phyloP scores from a whole-genome alignment of 2,888 invertebrate species.

The Caenorhabditis macrosperma region DNA sequence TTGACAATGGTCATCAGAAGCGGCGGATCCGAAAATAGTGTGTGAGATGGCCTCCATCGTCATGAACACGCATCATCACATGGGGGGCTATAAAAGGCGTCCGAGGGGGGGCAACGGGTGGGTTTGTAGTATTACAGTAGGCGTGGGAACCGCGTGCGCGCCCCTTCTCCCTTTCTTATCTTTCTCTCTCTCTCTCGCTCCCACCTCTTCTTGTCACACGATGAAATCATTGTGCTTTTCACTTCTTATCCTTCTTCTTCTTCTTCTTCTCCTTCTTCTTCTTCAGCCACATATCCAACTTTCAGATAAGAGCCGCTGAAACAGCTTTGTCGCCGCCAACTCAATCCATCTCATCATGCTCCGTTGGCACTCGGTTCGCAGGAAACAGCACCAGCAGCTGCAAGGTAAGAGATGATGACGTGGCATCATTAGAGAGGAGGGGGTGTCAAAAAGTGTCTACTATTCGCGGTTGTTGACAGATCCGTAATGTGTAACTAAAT shows the following conservation, averaged over 20 bases:
- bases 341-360: constrained; percentile 54
- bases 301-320: no score
- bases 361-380: constrained; percentile 64
- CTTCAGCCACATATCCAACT: not conserved
- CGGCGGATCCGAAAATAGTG: constrained; percentile 9
- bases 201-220: no score
- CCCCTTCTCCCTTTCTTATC: constrained; percentile 6
- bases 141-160: constrained; percentile 43
- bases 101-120: not conserved
- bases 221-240: constrained; percentile 1
- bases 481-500: not conserved
- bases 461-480: not conserved
- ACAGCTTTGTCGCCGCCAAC: no score
- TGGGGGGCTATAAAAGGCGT: constrained; percentile 19
- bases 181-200: constrained; percentile 10
- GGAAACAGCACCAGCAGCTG: constrained; percentile 62
- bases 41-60: not conserved
- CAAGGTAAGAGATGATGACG: no score
- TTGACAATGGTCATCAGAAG: not conserved
- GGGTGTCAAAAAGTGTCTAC: no score
- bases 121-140: constrained; percentile 42
- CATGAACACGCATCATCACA: constrained; percentile 15
- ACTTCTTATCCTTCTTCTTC: constrained; percentile 5
- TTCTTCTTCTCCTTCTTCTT: not conserved
- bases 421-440: no score